Evolutionary conservation across 2,113 vertebrate species (phyloP).

Genomic region (Brachyhypopomus occidentalis): DNA sequence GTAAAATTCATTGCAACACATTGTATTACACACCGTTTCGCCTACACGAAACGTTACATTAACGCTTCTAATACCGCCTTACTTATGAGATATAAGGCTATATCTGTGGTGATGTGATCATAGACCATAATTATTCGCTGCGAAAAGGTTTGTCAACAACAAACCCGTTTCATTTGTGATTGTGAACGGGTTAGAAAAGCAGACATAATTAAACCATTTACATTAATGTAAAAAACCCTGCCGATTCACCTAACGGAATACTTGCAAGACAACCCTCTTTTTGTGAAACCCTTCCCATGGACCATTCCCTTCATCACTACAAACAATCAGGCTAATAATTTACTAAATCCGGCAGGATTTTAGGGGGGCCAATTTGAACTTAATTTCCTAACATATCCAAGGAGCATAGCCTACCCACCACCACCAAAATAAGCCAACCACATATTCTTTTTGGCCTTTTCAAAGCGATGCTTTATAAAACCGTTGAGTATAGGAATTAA

Average conservation of each 20-base stretch:
- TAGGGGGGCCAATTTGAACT: conserved; percentile 2
- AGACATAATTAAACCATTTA: neutral
- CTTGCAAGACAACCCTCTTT: conserved; percentile 47
- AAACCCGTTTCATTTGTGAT: conserved; percentile 13
- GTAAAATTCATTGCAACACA: conserved; percentile 49
- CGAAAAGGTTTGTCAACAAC: neutral
- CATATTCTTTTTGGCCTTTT: no score
- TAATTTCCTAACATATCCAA: conserved; percentile 17
- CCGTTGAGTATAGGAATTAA: no score
- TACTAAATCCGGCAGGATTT: conserved; percentile 10
- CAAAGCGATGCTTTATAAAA: no score
- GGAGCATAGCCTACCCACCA: neutral
- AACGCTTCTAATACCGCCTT: conserved; percentile 11
- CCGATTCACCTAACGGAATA: conserved; percentile 71
- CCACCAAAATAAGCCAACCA: no score
- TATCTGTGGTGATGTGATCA: neutral
- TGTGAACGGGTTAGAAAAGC: neutral
- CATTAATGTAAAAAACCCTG: conserved; percentile 66
- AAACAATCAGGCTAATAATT: conserved; percentile 33
- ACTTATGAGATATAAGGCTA: neutral
- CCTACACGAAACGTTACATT: conserved; percentile 11
- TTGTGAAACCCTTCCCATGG: conserved; percentile 29
- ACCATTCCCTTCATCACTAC: neutral
- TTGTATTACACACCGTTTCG: conserved; percentile 22
- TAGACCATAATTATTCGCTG: neutral